Base-by-base conservation (phyloP, 2,113 vertebrate species). In the Polyodon spathula region DNA sequence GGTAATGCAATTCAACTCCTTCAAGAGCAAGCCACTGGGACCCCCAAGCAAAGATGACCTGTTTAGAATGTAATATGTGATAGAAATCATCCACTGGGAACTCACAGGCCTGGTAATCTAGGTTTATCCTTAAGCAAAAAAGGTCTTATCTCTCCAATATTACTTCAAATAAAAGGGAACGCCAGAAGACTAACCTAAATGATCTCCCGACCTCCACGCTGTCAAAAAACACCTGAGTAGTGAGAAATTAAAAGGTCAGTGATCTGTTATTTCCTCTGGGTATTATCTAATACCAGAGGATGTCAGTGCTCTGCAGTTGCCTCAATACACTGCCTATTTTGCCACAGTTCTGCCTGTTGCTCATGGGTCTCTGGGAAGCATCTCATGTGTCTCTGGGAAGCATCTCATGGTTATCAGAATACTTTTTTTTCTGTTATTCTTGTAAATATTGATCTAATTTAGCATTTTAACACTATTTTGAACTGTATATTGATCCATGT, bases 161-260 rank as follows among this genome's bases (percentile, higher is more conserved):
- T 75, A 58, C 63, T 53, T 73, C 57, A 71, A 66, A 76, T 78
- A 76, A 83, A 84, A 85, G 68, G 72, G 60, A 81, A 84, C 70
- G 78, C 78, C 64, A 58, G 72, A 75, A 78, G 82, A 73, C 76
- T 66, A 59, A 61, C 27, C 37, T 66, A 60, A 62, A 62, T 65
- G 62, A 68, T 71, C 81, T 76, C 78, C 83, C n/a, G 80, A 70
- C 76, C 60, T 62, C 64, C 67, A 67, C 72, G 64, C 59, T 65
- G 72, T 51, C 64, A 63, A n/a, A 66, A 72, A 70, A 65, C 71
- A 73, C 79, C 76, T 73, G 59, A 60, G 51, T 79, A 75, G 71
- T 17, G 55, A 61, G 67, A 65, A 75, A 63, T 71, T 68, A 79
- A 54, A 75, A 74, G 76, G 72, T 58, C 54, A 64, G 65, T 74